A percentile compares a stretch with the other conserved stretches of the same genome.
Evolutionary conservation across 2,797 vertebrate species (phyloP).

Genomic region (Staurois parvus): DNA sequence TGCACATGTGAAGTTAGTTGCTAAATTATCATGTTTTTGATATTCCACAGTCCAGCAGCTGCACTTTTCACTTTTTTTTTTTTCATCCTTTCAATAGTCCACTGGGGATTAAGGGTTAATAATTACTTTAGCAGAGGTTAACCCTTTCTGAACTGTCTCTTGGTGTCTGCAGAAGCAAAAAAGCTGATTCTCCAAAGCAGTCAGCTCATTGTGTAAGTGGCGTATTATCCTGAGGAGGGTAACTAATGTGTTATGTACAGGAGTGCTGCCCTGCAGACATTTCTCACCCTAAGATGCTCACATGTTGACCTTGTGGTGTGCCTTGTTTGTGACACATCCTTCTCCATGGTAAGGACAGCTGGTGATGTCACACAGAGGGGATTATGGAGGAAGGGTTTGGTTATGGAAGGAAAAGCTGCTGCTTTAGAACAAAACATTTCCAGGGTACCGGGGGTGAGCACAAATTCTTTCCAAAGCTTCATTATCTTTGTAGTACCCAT

Average conservation of each 20-base stretch:
- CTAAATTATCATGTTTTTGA: slow-evolving; percentile 55
- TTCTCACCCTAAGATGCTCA: slow-evolving; percentile 26
- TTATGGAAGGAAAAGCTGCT: slow-evolving; percentile 63
- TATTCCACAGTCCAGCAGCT: slow-evolving; percentile 48
- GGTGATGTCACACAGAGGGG: slow-evolving; percentile 54
- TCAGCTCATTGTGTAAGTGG: neutral
- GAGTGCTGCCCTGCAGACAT: neutral
- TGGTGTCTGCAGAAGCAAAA: neutral
- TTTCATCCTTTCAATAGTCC: slow-evolving; percentile 22
- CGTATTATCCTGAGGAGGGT: neutral
- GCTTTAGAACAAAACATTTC: slow-evolving; percentile 62
- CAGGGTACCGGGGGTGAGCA: slow-evolving; percentile 60
- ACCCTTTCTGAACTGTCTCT: neutral
- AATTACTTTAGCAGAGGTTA: neutral
- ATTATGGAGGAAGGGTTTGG: slow-evolving; percentile 63
- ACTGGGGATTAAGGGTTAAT: slow-evolving; percentile 49
- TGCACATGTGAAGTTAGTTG: slow-evolving; percentile 48
- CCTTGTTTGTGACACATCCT: slow-evolving; percentile 51
- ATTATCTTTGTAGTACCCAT: slow-evolving; percentile 61
- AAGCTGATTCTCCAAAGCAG: neutral
- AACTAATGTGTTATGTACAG: neutral
- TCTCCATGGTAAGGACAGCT: slow-evolving; percentile 48
- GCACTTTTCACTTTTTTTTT: slow-evolving; percentile 24
- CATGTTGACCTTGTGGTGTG: slow-evolving; percentile 34
- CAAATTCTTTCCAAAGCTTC: slow-evolving; percentile 61